These are phyloP conservation scores for Myotis planiceps DNA, from an alignment of 2,797 vertebrate species.

Conservation along the genomic window DNA sequence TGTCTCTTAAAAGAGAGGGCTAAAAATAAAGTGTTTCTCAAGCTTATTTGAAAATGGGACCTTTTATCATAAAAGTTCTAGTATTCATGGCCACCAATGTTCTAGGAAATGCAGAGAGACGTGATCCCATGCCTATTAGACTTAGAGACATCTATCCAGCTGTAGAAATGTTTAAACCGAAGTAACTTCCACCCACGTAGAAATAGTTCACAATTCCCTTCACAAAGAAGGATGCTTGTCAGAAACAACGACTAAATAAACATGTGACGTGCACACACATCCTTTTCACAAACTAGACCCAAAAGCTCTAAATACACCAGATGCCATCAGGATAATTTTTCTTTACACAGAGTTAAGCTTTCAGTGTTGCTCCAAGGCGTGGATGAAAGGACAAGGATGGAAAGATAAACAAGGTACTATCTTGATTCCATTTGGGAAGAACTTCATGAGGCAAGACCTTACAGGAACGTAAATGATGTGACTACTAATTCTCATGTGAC, in stretches of 20 bases:
- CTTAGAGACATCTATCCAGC: background rate
- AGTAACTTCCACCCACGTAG: background rate
- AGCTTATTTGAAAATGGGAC: background rate
- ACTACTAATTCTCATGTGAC: background rate
- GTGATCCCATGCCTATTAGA: background rate
- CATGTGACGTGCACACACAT: accelerated
- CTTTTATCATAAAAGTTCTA: background rate
- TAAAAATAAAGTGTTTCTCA: background rate
- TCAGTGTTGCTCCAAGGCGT: background rate
- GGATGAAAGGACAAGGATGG: background rate
- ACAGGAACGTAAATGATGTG: background rate
- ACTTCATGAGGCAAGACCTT: background rate
- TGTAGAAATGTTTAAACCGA: background rate
- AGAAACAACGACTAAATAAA: background rate
- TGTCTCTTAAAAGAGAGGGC: background rate
- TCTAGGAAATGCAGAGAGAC: background rate
- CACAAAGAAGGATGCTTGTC: background rate
- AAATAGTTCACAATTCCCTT: background rate
- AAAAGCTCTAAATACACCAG: background rate
- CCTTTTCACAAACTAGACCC: background rate
- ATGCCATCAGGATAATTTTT: background rate
- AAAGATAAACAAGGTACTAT: background rate
- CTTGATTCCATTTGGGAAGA: background rate
- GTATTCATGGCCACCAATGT: background rate
- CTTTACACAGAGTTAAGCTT: background rate